Evolutionary conservation across 1,140 invertebrate genomes (phyloP), one percentile per base, ranked within the genome.

Genomic region (Zaprionus tsacasi): DNA sequence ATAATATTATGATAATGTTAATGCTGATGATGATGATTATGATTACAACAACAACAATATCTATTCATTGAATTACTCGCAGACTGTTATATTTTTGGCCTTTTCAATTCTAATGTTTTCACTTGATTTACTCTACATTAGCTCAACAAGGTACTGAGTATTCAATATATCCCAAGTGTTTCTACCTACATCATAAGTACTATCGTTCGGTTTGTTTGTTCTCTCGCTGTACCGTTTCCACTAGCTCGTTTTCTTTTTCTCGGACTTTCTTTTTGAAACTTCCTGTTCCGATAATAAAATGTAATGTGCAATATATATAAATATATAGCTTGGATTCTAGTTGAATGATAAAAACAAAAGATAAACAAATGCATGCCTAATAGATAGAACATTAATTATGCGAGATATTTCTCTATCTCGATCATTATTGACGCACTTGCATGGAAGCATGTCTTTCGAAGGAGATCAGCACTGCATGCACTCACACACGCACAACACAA

Each of bases 71-170:
- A 68, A 78, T 82, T 82, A 80, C 72, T 76, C 78, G 89, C 91
- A 85, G 91, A 93, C 81, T 80, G 69, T 92, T 89, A 92, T 92
- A 91, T 93, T 93, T 92, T 93, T 92, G 91, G 89, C 88, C 79
- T 93, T 93, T 93, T 92, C 91, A 89, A 87, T 93, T 92, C 87
- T 92, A 91, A 91, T 93, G 91, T 93, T 93, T 92, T 93, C 91
- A 90, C 85, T 93, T 92, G 90, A 92, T 91, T 92, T 92, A 91
- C 91, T 93, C 91, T 92, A 92, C 92, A 92, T 92, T 88, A 91
- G 78, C 81, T 91, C 85, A 86, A 92, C 85, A 89, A 89, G 85
- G 85, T 89, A 89, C 76, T 81, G 86, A 88, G 76, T 78, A 55
- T 65, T 55, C 27, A 60, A 79, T 75, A 82, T 70, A 73, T 78